Base-by-base conservation (phyloP, 2,113 vertebrate genomes). In the Peromyscus leucopus region DNA sequence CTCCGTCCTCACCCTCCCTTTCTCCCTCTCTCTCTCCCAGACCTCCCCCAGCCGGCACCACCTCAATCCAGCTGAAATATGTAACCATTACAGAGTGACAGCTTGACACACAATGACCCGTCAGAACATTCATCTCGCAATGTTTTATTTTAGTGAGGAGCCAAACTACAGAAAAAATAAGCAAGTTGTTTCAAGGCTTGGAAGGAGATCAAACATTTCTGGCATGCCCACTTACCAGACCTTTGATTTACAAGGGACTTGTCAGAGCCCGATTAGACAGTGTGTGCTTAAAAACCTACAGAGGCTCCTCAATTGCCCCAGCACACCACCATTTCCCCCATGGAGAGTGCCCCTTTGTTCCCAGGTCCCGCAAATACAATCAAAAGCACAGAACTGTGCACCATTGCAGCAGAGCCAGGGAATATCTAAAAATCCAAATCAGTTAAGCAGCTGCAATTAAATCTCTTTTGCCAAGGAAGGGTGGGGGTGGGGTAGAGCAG, bases 61-160 rank as follows among this genome's bases (percentile, higher is more conserved):
- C 99, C 99, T 99, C 98, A 97, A 99, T 98, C 98, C 99, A 99
- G 99, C 99, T 99, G 99, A 99, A 99, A 99, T 99, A 99, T 99
- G 99, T 99, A 99, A 99, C 99, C 99, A 99, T 99, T 99, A 99
- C 99, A 99, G 99, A 99, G 99, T 99, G 99, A 99, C 99, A 99
- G 99, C 98, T 99, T 99, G 99, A 99, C 99, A 99, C 99, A 99
- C 99, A 99, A 98, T 99, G 99, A 99, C 99, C 99, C 99, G 99
- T 99, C 99, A 99, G 99, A 98, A 98, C 99, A 99, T 99, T 99
- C 99, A 99, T 99, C 99, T 99, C 98, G 98, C 99, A 98, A 98
- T 99, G 99, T 99, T 99, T 99, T 99, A 99, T 99, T 99, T 99
- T 99, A 99, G 98, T 98, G 98, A 99, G 98, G 98, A 99, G 99